Evolutionary conservation across 2,113 vertebrate species (phyloP).

Genomic region (Pholis gunnellus): DNA sequence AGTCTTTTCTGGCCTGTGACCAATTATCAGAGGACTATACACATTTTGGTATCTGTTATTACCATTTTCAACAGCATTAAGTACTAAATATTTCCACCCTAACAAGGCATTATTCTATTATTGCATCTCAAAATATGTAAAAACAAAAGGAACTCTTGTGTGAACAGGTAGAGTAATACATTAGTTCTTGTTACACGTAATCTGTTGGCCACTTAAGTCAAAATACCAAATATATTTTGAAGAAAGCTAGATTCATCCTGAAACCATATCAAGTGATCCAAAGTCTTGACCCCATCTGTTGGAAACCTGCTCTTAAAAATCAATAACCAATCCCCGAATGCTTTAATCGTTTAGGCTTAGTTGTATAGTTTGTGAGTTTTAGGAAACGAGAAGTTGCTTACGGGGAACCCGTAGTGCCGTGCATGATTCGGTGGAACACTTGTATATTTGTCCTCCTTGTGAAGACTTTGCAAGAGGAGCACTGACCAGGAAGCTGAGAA

Average conservation of each 20-base stretch:
- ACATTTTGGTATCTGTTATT: background rate
- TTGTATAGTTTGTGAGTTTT: background rate
- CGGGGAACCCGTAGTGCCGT: background rate
- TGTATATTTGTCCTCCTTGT: slow-evolving; percentile 56
- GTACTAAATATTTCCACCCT: background rate
- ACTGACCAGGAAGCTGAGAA: slow-evolving; percentile 77
- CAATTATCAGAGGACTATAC: background rate
- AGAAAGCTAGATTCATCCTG: background rate
- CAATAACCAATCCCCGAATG: background rate
- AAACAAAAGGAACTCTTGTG: background rate
- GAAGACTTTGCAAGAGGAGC: slow-evolving; percentile 73
- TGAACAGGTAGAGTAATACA: background rate
- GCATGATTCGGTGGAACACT: slow-evolving; percentile 48
- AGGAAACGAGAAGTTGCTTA: slow-evolving; percentile 17
- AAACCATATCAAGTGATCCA: background rate
- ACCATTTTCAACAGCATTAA: background rate
- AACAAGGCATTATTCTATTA: background rate
- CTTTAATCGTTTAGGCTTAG: background rate
- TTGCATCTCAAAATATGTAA: background rate
- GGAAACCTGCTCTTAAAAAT: background rate
- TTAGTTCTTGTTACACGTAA: too few relatives aligned
- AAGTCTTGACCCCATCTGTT: background rate
- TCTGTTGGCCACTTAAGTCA: too few relatives aligned
- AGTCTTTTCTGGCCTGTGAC: background rate
- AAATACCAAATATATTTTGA: too few relatives aligned